These are phyloP conservation scores for Brachyptera risi DNA, from an alignment of 2,888 invertebrate species.

Conservation along the genomic window DNA sequence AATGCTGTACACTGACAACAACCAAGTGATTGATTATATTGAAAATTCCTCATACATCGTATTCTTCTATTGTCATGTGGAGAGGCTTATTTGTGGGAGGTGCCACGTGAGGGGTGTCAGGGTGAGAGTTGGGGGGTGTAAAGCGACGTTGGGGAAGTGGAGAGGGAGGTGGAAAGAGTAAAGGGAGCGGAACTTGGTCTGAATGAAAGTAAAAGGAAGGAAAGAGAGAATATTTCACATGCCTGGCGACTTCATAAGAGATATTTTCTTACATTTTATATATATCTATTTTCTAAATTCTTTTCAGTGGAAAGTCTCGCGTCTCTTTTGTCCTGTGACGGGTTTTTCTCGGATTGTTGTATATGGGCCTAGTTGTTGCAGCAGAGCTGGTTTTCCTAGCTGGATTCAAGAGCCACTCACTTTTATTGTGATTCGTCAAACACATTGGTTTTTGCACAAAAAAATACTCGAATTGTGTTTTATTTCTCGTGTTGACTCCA, in stretches of 20 bases:
- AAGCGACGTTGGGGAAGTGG: not conserved
- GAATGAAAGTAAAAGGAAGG: conserved; percentile 3
- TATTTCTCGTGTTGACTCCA: too few species aligned
- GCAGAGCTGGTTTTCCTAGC: not conserved
- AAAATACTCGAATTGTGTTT: too few species aligned
- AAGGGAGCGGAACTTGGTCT: not conserved
- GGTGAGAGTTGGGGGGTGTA: too few species aligned
- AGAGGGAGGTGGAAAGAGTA: not conserved
- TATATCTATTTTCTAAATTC: conserved; percentile 2
- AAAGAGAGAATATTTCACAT: conserved; percentile 6
- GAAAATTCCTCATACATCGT: conserved; percentile 6
- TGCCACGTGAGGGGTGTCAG: not conserved
- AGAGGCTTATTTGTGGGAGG: not conserved
- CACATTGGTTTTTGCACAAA: too few species aligned
- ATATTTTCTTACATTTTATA: not conserved
- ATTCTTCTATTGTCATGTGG: not conserved
- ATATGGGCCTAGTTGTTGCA: conserved; percentile 2
- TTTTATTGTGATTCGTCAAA: not conserved
- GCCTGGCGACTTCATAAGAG: not conserved
- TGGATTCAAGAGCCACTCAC: not conserved
- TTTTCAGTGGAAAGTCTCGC: not conserved
- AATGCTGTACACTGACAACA: too few species aligned
- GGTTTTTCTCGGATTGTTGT: too few species aligned
- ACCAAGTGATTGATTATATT: conserved; percentile 6
- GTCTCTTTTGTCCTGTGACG: too few species aligned